Evolutionary conservation across 2,113 vertebrate genomes (phyloP), one percentile per base, ranked within the genome.

Genomic region (Aramus guarauna): DNA sequence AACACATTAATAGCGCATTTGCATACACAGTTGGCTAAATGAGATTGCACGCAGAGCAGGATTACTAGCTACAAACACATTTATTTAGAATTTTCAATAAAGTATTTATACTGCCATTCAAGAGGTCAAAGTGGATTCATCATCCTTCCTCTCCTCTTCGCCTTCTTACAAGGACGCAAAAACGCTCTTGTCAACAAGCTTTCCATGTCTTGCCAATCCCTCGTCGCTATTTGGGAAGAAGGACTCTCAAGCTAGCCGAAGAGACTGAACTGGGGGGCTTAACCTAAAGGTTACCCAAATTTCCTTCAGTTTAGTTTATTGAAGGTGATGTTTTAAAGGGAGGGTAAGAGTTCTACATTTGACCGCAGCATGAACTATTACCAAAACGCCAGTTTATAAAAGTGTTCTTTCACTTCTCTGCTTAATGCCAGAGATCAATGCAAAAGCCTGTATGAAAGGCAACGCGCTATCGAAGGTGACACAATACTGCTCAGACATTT

Each of bases 1-100:
- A 97, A 98, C 96, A 98, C 93, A 96, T 94, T 97, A 97, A 96
- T 90, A 97, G 94, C 77, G 55, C 89, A 98, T 97, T 98, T 97
- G 95, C 97, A 98, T 97, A 97, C 95, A 88, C 84, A 97, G 96
- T 95, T 93, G 94, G 94, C 96, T 80, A 92, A 94, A 96, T 23
- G 91, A 94, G 97, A 92, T 90, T 96, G 94, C 96, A 96, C 50
- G 82, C 90, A 59, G 91, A 95, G 95, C 74, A 34, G 67, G 95
- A 93, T 95, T 89, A 96, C 94, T 88, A 75, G 91, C 87, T 96
- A 71, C 85, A 83, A 93, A 94, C 93, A 62, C 91, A 94, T 94
- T 95, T 94, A 87, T 91, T 96, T 84, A 88, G 88, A 82, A 84
- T 96, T 97, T 91, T 76, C 93, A 90, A 67, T 77, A 56, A 96